These are phyloP conservation scores for Pecten maximus DNA, from an alignment of 2,888 invertebrate species.

Conservation along the genomic window DNA sequence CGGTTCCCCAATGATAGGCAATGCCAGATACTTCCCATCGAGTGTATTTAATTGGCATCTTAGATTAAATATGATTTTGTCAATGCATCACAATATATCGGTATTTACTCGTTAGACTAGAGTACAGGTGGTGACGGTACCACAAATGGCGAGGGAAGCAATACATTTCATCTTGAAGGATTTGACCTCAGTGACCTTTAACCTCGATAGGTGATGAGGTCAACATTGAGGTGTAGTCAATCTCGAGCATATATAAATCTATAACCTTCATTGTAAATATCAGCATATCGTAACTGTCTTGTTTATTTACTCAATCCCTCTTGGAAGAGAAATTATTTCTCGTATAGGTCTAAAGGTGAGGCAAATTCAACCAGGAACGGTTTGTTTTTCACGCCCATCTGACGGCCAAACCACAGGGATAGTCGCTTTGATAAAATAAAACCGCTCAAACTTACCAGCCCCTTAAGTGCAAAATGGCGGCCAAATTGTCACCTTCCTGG, in stretches of 20 bases:
- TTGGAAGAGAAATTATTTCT: constrained; percentile 13
- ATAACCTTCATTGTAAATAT: neutral
- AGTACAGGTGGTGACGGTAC: too few relatives aligned
- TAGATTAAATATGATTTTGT: too few relatives aligned
- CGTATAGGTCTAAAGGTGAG: neutral
- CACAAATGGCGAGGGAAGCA: too few relatives aligned
- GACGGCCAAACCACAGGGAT: neutral
- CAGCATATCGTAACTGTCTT: neutral
- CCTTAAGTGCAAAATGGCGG: constrained; percentile 27
- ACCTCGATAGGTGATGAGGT: too few relatives aligned
- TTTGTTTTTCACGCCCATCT: neutral
- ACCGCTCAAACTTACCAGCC: neutral
- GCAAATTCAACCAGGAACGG: neutral
- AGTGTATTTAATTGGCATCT: too few relatives aligned
- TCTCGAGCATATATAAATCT: neutral
- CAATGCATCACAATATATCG: too few relatives aligned
- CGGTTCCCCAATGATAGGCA: too few relatives aligned
- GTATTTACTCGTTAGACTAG: too few relatives aligned
- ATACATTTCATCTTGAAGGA: too few relatives aligned
- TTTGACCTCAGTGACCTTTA: too few relatives aligned
- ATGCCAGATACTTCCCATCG: too few relatives aligned
- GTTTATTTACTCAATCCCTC: neutral
- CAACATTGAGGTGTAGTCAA: too few relatives aligned
- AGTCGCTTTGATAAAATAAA: neutral
- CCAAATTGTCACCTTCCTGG: neutral